These are phyloP conservation scores for Myotis davidii DNA, from an alignment of 2,113 vertebrate species.

Conservation along the genomic window DNA sequence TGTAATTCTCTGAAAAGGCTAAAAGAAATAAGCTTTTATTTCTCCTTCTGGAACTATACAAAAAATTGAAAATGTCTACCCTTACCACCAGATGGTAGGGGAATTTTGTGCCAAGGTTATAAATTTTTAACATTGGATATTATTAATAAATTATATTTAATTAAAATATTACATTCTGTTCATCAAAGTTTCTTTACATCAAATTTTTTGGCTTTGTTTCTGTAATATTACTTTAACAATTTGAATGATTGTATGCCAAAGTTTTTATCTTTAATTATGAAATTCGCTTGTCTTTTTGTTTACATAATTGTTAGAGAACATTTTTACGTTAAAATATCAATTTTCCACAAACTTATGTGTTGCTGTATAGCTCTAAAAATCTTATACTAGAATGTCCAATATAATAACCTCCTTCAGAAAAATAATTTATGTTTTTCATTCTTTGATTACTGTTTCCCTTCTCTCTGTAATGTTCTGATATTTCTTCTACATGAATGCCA, in stretches of 20 bases:
- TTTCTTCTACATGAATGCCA: background rate
- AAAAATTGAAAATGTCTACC: background rate
- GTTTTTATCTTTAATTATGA: background rate
- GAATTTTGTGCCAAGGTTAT: background rate
- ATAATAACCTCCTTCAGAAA: background rate
- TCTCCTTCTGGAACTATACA: background rate
- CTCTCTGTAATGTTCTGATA: background rate
- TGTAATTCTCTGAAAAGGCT: background rate
- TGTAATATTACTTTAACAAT: background rate
- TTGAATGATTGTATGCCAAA: background rate
- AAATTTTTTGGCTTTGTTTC: background rate
- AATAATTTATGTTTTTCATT: background rate
- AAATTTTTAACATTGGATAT: background rate
- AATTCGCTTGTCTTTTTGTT: background rate
- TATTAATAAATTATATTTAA: background rate
- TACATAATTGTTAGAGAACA: background rate
- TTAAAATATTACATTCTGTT: background rate
- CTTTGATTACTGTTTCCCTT: background rate
- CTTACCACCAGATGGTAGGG: background rate
- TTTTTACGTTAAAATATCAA: background rate
- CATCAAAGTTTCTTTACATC: background rate
- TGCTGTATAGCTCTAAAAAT: background rate
- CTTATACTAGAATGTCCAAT: background rate
- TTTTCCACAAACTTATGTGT: background rate
- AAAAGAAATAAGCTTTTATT: background rate